A percentile compares a stretch with the other conserved stretches of the same genome.
Evolutionary conservation across 2,888 invertebrate genomes (phyloP).

Genomic region (Actias luna): DNA sequence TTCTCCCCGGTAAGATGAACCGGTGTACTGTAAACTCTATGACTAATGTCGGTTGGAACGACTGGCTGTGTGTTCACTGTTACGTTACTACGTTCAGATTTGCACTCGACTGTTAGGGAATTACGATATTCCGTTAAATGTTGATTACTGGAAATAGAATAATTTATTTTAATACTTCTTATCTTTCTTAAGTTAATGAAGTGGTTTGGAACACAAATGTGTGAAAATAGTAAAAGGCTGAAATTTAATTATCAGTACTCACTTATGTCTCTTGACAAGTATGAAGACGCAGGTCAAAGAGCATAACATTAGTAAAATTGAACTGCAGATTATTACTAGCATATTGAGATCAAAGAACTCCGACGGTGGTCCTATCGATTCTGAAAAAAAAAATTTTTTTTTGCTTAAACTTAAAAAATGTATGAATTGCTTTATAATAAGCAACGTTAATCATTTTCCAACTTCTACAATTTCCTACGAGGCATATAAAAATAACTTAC

Average conservation of each 20-base stretch:
- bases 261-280: constrained; percentile 71
- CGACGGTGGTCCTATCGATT: constrained; percentile 71
- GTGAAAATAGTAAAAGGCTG: neutral
- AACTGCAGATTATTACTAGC: constrained; percentile 75
- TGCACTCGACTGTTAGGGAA: constrained; percentile 69
- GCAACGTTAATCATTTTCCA: too few species aligned
- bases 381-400: constrained; percentile 46
- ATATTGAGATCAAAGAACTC: constrained; percentile 72
- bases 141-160: constrained; percentile 49
- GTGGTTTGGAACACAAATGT: neutral
- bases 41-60: constrained; percentile 58
- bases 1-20: constrained; percentile 69
- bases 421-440: too few species aligned
- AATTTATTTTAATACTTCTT: neutral
- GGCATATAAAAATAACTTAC: constrained; percentile 47
- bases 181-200: too few species aligned
- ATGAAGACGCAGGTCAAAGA: constrained; percentile 72
- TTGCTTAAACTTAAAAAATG: too few species aligned
- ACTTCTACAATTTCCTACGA: too few species aligned
- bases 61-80: constrained; percentile 66
- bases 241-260: constrained; percentile 32
- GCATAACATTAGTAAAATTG: constrained; percentile 68
- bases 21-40: constrained; percentile 73
- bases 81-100: constrained; percentile 68
- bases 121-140: constrained; percentile 69